Conservation (phyloP, 2,888 invertebrate genomes). For the Heteromurus nitidus region DNA sequence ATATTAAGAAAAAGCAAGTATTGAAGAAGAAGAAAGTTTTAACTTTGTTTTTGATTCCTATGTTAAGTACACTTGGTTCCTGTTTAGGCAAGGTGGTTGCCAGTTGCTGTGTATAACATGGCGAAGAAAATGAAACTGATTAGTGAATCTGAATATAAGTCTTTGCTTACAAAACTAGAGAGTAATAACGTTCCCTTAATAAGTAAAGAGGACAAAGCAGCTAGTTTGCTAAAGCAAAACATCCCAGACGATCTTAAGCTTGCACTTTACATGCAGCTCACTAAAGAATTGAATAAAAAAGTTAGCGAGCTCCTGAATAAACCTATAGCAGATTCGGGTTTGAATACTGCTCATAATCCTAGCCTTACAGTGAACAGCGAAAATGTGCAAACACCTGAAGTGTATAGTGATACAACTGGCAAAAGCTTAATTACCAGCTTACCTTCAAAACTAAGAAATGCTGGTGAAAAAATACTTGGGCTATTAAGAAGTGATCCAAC, state of each 20-base stretch:
- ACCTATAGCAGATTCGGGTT: background rate
- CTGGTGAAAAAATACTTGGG: constrained; percentile 24
- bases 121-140: constrained; percentile 64
- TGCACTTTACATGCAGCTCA: constrained; percentile 18
- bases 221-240: background rate
- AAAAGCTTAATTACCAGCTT: too few relatives aligned
- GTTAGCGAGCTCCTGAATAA: background rate
- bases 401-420: too few relatives aligned
- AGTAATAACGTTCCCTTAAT: background rate
- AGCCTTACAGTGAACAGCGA: too few relatives aligned
- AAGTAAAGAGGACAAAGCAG: background rate
- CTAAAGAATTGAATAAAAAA: background rate
- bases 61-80: constrained; percentile 41
- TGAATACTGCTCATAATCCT: too few relatives aligned
- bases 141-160: constrained; percentile 13
- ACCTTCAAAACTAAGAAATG: background rate
- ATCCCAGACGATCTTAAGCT: constrained; percentile 66
- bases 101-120: constrained; percentile 42
- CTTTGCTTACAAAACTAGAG: background rate
- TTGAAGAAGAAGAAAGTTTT: constrained; percentile 11
- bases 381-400: too few relatives aligned
- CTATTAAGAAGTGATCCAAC: constrained; percentile 32
- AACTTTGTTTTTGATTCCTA: constrained; percentile 32
- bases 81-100: constrained; percentile 37
- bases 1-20: background rate